Base-by-base conservation (phyloP, 2,888 invertebrate genomes). In the Allophyes oxyacanthae region DNA sequence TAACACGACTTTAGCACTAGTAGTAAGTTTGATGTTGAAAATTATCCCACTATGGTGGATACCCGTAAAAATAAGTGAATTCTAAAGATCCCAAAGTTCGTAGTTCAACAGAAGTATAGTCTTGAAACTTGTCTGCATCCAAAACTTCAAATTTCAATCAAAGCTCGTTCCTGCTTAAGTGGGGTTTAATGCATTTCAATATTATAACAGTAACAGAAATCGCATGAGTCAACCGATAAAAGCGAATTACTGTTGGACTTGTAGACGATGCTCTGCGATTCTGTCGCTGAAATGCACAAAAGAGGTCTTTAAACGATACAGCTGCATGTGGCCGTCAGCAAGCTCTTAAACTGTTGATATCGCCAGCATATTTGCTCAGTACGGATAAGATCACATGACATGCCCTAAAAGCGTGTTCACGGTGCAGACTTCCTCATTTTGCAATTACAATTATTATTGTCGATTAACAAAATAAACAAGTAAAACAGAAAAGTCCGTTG, bases 291-390 rank as follows among this genome's bases (percentile, higher is more conserved):
- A n/a, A 57, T 13, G 43, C 37, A 59, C 34, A 46, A 26, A 14
- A 30, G 37, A 64, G 52, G 60, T 52, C 37, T 65, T 52, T 64
- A 41, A 65, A 52, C 25, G 52, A 59, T 65, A 59, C 52, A 38
- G 14, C 37, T 30, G 45, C 13, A 11, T 43, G 14, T 9, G 25
- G 33, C 28, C 6, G 1, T 8, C 2, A 28, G 28, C 28, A 28
- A 1, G 28, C 44, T 41, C n/a, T 50, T 8, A 44, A 49, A 45
- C 41, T 37, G 63, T 53, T 45, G 20, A 33, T 54, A 46, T 43
- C 33, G 42, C 56, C 28, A 26, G 42, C 28, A 30, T 28, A 8
- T 6, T 8, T 28, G 8, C 7, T 28, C 8, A 4, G 20, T 40
- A 43, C 42, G 8, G 28, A 28, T 15, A 8, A 56, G 33, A 37